Percentiles rank a stretch among this genome's conserved stretches.
These are phyloP conservation scores for Phyllotreta cruciferae DNA, from an alignment of 2,888 invertebrate genomes.

Conservation along the genomic window DNA sequence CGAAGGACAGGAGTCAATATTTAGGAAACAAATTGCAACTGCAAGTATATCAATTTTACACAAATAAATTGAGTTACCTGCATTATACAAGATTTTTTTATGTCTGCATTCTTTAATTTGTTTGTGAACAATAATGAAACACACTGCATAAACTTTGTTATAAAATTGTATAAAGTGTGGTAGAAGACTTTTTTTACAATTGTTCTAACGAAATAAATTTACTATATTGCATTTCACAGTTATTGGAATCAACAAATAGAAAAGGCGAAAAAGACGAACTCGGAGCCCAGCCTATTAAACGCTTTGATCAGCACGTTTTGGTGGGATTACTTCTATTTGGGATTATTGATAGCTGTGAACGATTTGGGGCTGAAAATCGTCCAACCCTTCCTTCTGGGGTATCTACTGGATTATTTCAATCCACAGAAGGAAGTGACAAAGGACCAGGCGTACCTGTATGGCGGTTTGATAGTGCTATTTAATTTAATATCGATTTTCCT, in stretches of 20 bases:
- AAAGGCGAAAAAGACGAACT: conserved; percentile 63
- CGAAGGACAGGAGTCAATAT: conserved; percentile 11
- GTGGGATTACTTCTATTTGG: conserved; percentile 68
- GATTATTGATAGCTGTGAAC: conserved; percentile 67
- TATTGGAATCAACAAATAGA: conserved; percentile 72
- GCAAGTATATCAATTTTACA: conserved; percentile 17
- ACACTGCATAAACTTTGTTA: too few relatives aligned
- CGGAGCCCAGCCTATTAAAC: conserved; percentile 69
- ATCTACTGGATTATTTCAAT: conserved; percentile 69
- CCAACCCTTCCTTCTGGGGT: conserved; percentile 70
- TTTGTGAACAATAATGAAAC: too few relatives aligned
- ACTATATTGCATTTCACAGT: conserved; percentile 58
- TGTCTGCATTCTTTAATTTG: too few relatives aligned
- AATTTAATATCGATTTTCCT: conserved; percentile 65
- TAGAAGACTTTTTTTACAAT: too few relatives aligned
- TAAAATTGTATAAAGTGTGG: too few relatives aligned
- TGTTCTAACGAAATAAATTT: background rate
- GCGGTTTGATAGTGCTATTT: conserved; percentile 64
- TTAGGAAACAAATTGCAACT: conserved; percentile 17
- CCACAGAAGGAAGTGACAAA: conserved; percentile 61
- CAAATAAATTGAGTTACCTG: too few relatives aligned
- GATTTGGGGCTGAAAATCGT: conserved; percentile 65
- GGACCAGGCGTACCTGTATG: conserved; percentile 68
- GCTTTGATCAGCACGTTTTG: conserved; percentile 72
- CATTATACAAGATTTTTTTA: too few relatives aligned